Evolutionary conservation across 2,113 vertebrate species (phyloP).

Genomic region (Amblyornis subalaris): DNA sequence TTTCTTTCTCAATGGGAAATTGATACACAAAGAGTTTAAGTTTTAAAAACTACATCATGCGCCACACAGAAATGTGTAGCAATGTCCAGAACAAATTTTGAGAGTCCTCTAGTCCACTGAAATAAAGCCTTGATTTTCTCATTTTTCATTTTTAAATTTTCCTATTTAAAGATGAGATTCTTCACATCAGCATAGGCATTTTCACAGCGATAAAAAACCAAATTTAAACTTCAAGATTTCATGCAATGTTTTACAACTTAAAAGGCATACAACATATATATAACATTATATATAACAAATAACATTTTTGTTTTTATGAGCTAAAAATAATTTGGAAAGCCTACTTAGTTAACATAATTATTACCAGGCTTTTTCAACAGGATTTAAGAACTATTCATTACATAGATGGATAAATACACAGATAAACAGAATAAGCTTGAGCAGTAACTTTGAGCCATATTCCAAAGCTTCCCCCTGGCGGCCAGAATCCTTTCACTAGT

Average conservation of each 20-base stretch:
- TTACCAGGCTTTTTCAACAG: background rate
- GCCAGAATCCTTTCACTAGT: background rate
- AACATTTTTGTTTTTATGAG: background rate
- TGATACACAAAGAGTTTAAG: background rate
- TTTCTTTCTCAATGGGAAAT: background rate
- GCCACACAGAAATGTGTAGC: background rate
- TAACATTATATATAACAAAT: too few relatives aligned
- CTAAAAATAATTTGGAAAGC: background rate
- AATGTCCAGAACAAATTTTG: background rate
- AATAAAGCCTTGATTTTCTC: background rate
- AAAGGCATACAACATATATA: background rate
- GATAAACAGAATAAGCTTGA: background rate
- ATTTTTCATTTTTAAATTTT: background rate
- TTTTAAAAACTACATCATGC: background rate
- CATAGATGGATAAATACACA: background rate
- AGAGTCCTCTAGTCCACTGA: background rate
- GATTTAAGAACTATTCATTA: background rate
- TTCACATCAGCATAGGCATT: background rate
- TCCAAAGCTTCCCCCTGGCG: background rate
- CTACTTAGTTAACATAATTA: background rate
- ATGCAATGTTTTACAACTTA: background rate
- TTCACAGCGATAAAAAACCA: background rate
- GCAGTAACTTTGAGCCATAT: background rate
- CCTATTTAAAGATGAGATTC: background rate
- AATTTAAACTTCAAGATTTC: background rate